Percentiles rank a stretch among this genome's conserved stretches.
These are phyloP conservation scores for Recurvirostra avosetta DNA, from an alignment of 2,113 vertebrate species.

Conservation along the genomic window DNA sequence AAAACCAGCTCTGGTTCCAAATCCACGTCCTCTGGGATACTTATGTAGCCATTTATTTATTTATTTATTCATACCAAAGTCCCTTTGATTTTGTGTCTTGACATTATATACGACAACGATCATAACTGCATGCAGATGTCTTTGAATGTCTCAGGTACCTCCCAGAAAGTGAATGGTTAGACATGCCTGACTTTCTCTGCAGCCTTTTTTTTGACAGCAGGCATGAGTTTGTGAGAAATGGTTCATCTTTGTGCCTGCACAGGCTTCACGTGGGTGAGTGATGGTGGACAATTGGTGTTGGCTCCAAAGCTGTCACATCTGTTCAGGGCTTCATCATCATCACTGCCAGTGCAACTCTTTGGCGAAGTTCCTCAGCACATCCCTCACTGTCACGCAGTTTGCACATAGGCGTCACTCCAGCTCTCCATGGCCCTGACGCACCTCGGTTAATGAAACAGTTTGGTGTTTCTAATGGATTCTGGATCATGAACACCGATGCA, in stretches of 20 bases:
- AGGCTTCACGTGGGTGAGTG: not conserved
- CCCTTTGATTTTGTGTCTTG: not conserved
- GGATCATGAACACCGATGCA: not conserved
- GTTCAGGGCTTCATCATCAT: not conserved
- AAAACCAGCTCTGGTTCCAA: not conserved
- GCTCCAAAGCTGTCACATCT: not conserved
- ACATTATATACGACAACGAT: not conserved
- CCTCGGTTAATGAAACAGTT: not conserved
- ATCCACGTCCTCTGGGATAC: not conserved
- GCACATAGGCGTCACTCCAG: not conserved
- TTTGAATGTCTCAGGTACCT: not conserved
- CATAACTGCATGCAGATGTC: not conserved
- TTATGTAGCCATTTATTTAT: not conserved
- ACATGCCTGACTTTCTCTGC: not conserved
- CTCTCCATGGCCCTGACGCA: not conserved
- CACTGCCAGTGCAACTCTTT: not conserved
- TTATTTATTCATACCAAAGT: not conserved
- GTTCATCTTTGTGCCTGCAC: not conserved
- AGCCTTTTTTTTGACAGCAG: not conserved
- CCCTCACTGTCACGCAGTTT: not conserved
- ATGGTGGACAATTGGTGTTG: not conserved
- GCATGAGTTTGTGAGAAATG: not conserved
- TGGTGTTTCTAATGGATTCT: not conserved
- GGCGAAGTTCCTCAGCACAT: not conserved
- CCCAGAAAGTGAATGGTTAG: not conserved